Base-by-base conservation (phyloP, 2,113 vertebrate species). In the Petrocephalus microphthalmus region DNA sequence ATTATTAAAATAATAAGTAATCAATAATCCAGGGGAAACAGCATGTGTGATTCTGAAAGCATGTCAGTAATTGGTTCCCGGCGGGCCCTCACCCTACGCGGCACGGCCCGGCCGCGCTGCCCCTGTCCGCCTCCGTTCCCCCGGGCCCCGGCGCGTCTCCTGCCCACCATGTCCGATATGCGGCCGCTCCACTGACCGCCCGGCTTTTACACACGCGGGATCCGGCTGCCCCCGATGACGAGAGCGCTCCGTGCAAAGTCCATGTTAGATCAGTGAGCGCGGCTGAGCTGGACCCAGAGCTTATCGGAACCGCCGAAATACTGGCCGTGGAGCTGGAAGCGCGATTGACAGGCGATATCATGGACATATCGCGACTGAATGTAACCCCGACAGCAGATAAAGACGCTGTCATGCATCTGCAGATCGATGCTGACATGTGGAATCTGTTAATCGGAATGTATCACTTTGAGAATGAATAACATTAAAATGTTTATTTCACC, bases 191-290 rank as follows among this genome's bases (percentile, higher is more conserved):
- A 42, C 49, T 49, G 82, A 51, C 45, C 82, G 82, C 82, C 51
- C 45, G 22, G 8, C 45, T 49, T 49, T 84, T 49, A 84, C 8
- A 84, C 2, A 84, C 33, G 42, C 45, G 11, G 11, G 17, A 85
- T 88, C 84, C 78, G 74, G 78, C 91, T 90, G 91, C 91, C 91
- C 91, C 92, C 90, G 92, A 88, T 94, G 92, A 95, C 92, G 87
- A 81, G 49, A 91, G 29, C 20, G 5, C 33, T 25, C 88, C 15
- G 94, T 89, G 90, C 94, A 95, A 95, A 95, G 94, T 94, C 93
- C 94, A 94, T 1, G 2, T 60, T 51, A 33, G 64, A 71, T 42
- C 20, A 42, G 86, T 78, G 33, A 53, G 47, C 71, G 6, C 20
- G 52, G 45, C 22, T 25, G 19, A 37, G 47, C 22, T 47, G 20